These are phyloP conservation scores for Symphodus melops DNA, from an alignment of 2,113 vertebrate genomes.

Conservation along the genomic window DNA sequence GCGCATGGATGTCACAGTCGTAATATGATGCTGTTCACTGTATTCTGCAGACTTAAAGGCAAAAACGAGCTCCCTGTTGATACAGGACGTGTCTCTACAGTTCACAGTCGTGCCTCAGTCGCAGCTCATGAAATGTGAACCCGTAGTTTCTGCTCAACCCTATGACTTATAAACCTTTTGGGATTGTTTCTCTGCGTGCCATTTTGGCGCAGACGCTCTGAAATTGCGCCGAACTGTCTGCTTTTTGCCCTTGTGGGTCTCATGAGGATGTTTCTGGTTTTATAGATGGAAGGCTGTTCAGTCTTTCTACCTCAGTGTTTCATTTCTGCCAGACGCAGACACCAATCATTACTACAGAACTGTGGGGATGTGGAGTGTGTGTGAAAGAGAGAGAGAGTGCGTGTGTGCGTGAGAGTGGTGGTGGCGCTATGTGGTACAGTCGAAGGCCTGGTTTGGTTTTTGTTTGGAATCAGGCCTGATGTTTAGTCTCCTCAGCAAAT, in stretches of 20 bases:
- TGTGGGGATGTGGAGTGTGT: slow-evolving; percentile 71
- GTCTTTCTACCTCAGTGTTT: slow-evolving; percentile 74
- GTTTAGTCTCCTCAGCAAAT: slow-evolving; percentile 82
- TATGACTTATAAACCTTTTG: slow-evolving; percentile 55
- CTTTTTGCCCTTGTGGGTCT: slow-evolving; percentile 69
- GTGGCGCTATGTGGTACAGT: slow-evolving; percentile 81
- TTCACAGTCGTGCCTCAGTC: too few relatives aligned
- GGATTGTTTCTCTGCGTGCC: slow-evolving; percentile 42
- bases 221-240: slow-evolving; percentile 73
- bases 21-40: not conserved
- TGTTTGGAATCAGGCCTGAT: slow-evolving; percentile 79
- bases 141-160: slow-evolving; percentile 50
- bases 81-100: too few relatives aligned
- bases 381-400: slow-evolving; percentile 28
- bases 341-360: slow-evolving; percentile 82
- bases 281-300: slow-evolving; percentile 71
- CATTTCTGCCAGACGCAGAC: slow-evolving; percentile 81
- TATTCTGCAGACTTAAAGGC: slow-evolving; percentile 5
- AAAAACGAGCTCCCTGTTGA: too few relatives aligned
- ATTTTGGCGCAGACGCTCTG: slow-evolving; percentile 53
- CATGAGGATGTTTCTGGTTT: slow-evolving; percentile 77
- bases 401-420: slow-evolving; percentile 72
- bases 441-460: slow-evolving; percentile 77
- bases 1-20: not conserved
- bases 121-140: slow-evolving; percentile 54